Evolutionary conservation across 1,140 invertebrate genomes (phyloP).

Genomic region (Psilanteris sp.): DNA sequence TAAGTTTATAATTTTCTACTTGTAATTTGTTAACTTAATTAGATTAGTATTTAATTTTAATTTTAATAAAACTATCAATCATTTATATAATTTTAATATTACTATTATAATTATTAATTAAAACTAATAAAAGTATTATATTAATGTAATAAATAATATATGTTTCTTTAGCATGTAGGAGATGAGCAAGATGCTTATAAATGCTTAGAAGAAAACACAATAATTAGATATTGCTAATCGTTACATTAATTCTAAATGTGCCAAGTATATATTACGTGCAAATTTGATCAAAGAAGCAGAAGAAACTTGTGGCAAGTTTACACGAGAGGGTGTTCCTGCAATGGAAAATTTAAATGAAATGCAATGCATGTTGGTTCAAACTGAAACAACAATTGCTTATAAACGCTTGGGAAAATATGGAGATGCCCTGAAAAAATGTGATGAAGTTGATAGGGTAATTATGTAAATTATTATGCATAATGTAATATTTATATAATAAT

Average conservation of each 20-base stretch:
- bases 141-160: background rate
- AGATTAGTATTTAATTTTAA: no score
- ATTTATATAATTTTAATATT: no score
- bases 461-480: background rate
- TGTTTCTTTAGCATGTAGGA: slow-evolving; percentile 89
- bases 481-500: no score
- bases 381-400: slow-evolving; percentile 95
- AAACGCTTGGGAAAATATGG: slow-evolving; percentile 94
- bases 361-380: slow-evolving; percentile 99
- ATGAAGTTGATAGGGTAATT: slow-evolving; percentile 95
- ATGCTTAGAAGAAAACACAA: slow-evolving; percentile 97
- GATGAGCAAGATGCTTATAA: slow-evolving; percentile 94
- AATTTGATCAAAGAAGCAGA: slow-evolving; percentile 96
- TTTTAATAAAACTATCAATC: no score
- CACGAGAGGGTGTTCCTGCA: slow-evolving; percentile 94
- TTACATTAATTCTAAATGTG: slow-evolving; percentile 99
- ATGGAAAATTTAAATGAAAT: slow-evolving; percentile 99
- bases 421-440: slow-evolving; percentile 97
- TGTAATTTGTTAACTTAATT: no score
- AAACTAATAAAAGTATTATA: no score
- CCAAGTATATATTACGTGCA: slow-evolving; percentile 97
- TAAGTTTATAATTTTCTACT: no score
- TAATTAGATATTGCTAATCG: slow-evolving; percentile 98
- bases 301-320: slow-evolving; percentile 98
- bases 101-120: no score